A percentile compares a stretch with the other conserved stretches of the same genome.
phyloP scores from a whole-genome alignment of 2,888 invertebrate species.

The Ferrisia virgata region DNA sequence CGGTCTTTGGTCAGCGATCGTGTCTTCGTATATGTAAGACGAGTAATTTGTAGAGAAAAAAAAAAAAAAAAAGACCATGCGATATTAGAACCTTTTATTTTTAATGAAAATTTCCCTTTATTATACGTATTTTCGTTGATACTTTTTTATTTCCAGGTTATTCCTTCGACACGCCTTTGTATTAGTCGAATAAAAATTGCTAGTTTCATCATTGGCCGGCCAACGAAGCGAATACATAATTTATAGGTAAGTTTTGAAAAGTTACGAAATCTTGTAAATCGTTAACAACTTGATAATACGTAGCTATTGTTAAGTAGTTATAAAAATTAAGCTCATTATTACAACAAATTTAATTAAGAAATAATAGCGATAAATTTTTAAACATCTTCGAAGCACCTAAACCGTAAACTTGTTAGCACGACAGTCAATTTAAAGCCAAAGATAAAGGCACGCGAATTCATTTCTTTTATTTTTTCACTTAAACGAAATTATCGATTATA shows the following conservation, averaged over 20 bases:
- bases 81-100: neutral
- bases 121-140: neutral
- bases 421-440: neutral
- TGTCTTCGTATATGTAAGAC: neutral
- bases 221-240: neutral
- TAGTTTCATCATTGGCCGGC: neutral
- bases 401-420: neutral
- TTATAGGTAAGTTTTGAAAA: neutral
- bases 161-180: neutral
- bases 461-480: neutral
- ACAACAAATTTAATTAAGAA: conserved; percentile 11
- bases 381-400: neutral
- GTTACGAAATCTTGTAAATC: conserved; percentile 4
- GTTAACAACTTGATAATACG: neutral
- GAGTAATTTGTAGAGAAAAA: neutral
- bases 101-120: neutral
- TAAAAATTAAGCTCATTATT: neutral
- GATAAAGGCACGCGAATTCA: neutral
- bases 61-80: neutral
- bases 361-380: conserved; percentile 3
- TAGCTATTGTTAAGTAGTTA: neutral
- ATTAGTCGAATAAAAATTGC: neutral
- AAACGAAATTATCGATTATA: neutral
- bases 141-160: neutral
- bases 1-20: too few species aligned